A percentile compares a stretch with the other conserved stretches of the same genome.
phyloP scores from a whole-genome alignment of 1,140 invertebrate genomes.

The Neodiprion lecontei region DNA sequence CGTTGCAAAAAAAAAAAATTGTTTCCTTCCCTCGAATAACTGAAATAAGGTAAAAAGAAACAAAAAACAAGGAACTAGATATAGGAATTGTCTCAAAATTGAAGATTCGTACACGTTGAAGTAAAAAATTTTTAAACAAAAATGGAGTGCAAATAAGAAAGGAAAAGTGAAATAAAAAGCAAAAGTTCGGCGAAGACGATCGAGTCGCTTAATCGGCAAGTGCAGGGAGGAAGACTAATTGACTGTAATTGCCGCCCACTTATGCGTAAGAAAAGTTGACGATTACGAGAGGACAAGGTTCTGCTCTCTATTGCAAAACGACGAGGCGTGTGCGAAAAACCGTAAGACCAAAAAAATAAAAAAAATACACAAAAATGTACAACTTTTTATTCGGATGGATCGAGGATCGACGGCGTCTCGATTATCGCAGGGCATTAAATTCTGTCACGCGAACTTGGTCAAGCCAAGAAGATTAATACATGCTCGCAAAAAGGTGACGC shows the following conservation, averaged over 20 bases:
- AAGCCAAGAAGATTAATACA: background rate
- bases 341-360: background rate
- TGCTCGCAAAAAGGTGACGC: background rate
- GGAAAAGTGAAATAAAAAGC: too few species aligned
- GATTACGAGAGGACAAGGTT: background rate
- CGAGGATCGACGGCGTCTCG: background rate
- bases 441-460: background rate
- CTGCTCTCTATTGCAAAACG: background rate
- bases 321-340: background rate
- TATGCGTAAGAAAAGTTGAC: background rate
- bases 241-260: background rate
- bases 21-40: background rate
- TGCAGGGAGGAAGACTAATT: background rate
- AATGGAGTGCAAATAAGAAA: too few species aligned
- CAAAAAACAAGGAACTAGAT: background rate
- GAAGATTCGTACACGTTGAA: too few species aligned
- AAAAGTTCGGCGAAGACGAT: too few species aligned
- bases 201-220: background rate
- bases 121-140: too few species aligned
- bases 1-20: too few species aligned
- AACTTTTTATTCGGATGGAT: background rate
- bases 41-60: too few species aligned
- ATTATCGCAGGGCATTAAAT: constrained; percentile 5
- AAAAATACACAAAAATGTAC: background rate
- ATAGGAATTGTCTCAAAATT: background rate